Evolutionary conservation across 2,888 invertebrate species (phyloP).

Genomic region (Drosophila trichaetosa): DNA sequence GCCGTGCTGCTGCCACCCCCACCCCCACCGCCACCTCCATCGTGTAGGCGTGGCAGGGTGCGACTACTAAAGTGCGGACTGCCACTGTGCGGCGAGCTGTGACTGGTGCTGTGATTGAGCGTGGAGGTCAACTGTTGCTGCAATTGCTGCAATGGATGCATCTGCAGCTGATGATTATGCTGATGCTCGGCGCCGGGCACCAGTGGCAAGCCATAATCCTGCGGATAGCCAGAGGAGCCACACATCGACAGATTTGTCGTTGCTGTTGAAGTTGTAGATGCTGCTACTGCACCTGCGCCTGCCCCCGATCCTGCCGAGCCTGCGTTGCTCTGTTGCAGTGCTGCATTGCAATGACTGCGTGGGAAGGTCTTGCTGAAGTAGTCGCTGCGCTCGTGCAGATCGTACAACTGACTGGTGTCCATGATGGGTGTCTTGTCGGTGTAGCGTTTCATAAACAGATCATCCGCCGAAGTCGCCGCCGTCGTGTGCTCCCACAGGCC

Average conservation of each 20-base stretch:
- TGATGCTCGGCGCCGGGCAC: conserved; percentile 85
- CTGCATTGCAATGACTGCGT: conserved; percentile 84
- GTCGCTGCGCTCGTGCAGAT: conserved; percentile 85
- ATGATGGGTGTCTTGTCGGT: conserved; percentile 92
- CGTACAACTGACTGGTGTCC: conserved; percentile 85
- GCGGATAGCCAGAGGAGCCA: conserved; percentile 87
- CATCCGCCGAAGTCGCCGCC: conserved; percentile 81
- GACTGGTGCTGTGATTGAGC: conserved; percentile 63
- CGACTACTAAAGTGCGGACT: conserved; percentile 78
- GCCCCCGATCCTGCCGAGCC: conserved; percentile 48
- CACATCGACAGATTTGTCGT: conserved; percentile 81
- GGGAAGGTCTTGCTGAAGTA: conserved; percentile 88
- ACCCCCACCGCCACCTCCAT: conserved; percentile 57
- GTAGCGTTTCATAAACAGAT: conserved; percentile 87
- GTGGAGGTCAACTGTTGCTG: conserved; percentile 82
- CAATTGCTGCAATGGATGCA: conserved; percentile 85
- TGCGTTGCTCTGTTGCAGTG: conserved; percentile 44
- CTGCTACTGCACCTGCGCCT: conserved; percentile 36
- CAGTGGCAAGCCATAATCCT: conserved; percentile 92
- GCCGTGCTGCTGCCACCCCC: conserved; percentile 47
- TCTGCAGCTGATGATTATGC: conserved; percentile 82
- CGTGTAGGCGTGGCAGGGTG: conserved; percentile 74
- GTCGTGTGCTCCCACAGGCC: conserved; percentile 89
- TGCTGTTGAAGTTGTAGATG: conserved; percentile 82
- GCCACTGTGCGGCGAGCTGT: conserved; percentile 46